Evolutionary conservation across 2,888 invertebrate genomes (phyloP).

Genomic region (Eretmocerus hayati): DNA sequence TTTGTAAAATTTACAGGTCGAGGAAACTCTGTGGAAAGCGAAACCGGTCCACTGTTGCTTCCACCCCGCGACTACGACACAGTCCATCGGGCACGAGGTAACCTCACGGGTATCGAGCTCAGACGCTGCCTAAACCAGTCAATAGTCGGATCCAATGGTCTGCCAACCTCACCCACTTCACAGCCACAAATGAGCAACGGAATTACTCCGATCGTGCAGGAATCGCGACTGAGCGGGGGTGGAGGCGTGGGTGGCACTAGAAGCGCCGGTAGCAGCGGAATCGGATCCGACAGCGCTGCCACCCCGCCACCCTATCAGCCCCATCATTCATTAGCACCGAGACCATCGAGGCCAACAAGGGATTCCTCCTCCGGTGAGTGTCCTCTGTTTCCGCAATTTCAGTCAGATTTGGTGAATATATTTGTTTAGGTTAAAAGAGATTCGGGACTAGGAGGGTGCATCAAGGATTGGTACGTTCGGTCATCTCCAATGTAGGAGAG

Average conservation of each 20-base stretch:
- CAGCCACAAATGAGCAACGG: not conserved
- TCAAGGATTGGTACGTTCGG: too few relatives aligned
- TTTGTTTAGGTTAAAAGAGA: too few relatives aligned
- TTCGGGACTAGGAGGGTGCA: too few relatives aligned
- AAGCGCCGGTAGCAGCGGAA: slow-evolving; percentile 79
- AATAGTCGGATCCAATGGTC: slow-evolving; percentile 50
- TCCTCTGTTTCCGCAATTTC: too few relatives aligned
- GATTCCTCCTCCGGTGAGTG: slow-evolving; percentile 44
- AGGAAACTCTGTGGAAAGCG: slow-evolving; percentile 42
- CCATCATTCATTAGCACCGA: slow-evolving; percentile 36
- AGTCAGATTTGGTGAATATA: too few relatives aligned
- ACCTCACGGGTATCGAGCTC: slow-evolving; percentile 65
- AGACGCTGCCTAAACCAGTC: slow-evolving; percentile 65
- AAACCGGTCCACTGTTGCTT: slow-evolving; percentile 67
- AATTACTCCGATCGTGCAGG: slow-evolving; percentile 8
- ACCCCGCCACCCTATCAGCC: slow-evolving; percentile 54
- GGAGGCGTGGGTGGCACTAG: slow-evolving; percentile 52
- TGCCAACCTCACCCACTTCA: too few relatives aligned
- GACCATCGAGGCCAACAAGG: slow-evolving; percentile 43
- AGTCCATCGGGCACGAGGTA: slow-evolving; percentile 71
- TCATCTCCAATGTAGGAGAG: too few relatives aligned
- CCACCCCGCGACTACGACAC: slow-evolving; percentile 95
- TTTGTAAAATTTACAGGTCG: slow-evolving; percentile 30
- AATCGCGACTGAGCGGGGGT: slow-evolving; percentile 36
- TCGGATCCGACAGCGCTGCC: slow-evolving; percentile 82